Evolutionary conservation across 2,113 vertebrate species (phyloP), one percentile per base, ranked within the genome.

Genomic region (Elanus axillaris): DNA sequence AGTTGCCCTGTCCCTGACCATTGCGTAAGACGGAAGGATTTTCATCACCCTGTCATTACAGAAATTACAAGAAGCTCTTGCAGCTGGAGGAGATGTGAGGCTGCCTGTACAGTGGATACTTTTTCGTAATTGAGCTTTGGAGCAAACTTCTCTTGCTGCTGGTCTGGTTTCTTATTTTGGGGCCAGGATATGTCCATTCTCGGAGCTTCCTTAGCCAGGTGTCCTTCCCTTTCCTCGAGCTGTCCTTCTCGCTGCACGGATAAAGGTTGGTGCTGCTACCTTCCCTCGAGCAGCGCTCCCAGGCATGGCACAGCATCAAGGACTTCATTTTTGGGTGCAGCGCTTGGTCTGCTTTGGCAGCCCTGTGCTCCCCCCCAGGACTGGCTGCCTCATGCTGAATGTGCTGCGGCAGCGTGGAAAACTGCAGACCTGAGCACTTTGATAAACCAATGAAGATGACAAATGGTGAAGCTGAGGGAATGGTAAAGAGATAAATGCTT

Each of bases 271-370:
- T 47, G 76, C 58, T 42, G 34, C 34, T 15, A 5, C 34, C 58
- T 17, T 68, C 26, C 76, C n/a, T 4, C 1, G 34, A 64, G 56
- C 38, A 32, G 34, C 3, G 0, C 58, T 52, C 50, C 48, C 22
- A 4, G 55, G 32, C 19, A 0, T 9, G 18, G 17, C 47, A 10
- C 17, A 0, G 0, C 32, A 4, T 7, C 16, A 11, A 4, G 74
- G 74, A 3, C 7, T 63, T 38, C 5, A 1, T 11, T 40, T 56
- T 19, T 16, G 78, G 79, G 80, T 16, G 53, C 73, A 17, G 52
- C 6, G 7, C 18, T 31, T 1, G 8, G 19, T 38, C 34, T 31
- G 48, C 4, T 1, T n/a, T 8, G 7, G n/a, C 52, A 55, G 66
- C 42, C 40, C 29, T 2, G 10, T 6, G 31, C 11, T 9, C 11